Conservation (phyloP, 1,140 invertebrate genomes). For the Ceratitis capitata region DNA sequence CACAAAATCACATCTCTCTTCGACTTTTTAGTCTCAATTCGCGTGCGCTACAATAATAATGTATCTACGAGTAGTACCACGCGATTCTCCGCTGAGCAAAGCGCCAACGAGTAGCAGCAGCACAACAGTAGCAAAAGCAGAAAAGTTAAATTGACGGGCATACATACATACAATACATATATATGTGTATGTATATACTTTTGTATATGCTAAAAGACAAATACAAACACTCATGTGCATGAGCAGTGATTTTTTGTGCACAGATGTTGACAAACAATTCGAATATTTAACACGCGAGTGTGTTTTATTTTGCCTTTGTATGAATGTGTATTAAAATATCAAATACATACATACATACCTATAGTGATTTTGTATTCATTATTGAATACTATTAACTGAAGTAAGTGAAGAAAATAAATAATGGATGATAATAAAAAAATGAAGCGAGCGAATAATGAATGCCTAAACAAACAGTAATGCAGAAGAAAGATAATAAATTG, state of each 20-base stretch:
- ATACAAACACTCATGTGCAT: too few species aligned
- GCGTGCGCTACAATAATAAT: constrained; percentile 61
- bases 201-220: too few species aligned
- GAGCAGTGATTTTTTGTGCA: constrained; percentile 15
- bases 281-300: not conserved
- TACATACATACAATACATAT: not conserved
- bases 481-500: not conserved
- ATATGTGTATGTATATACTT: not conserved
- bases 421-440: not conserved
- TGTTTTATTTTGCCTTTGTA: not conserved
- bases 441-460: not conserved
- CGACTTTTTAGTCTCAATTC: constrained; percentile 64
- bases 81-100: constrained; percentile 21
- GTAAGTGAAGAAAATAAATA: not conserved
- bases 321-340: not conserved
- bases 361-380: not conserved
- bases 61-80: constrained; percentile 59
- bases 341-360: not conserved
- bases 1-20: constrained; percentile 62
- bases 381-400: not conserved
- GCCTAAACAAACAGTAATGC: not conserved
- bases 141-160: not conserved
- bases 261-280: not conserved
- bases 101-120: not conserved
- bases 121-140: not conserved